Percentiles rank a stretch among this genome's conserved stretches.
These are phyloP conservation scores for Drosophila subpulchrella DNA, from an alignment of 1,140 invertebrate genomes.

Conservation along the genomic window DNA sequence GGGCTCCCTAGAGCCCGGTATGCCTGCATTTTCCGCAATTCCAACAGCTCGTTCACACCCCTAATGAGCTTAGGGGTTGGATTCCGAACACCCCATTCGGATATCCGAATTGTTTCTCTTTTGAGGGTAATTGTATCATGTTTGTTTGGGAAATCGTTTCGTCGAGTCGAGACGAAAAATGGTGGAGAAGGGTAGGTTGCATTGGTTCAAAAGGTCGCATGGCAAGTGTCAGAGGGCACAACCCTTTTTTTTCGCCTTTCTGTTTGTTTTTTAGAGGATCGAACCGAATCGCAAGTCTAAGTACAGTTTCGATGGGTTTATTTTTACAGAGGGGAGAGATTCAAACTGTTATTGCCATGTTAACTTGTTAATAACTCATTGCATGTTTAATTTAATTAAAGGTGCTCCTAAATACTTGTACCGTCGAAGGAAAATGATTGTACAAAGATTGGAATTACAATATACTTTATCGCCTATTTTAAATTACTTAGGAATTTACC, in stretches of 20 bases:
- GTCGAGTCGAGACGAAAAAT: slow-evolving; percentile 40
- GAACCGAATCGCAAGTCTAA: not conserved
- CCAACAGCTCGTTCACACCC: slow-evolving; percentile 20
- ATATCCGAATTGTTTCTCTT: slow-evolving; percentile 23
- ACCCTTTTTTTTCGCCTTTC: slow-evolving; percentile 35
- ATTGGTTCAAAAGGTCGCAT: slow-evolving; percentile 20
- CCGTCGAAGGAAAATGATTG: too few species aligned
- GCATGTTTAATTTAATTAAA: too few species aligned
- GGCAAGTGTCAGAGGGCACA: slow-evolving; percentile 41
- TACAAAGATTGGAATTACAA: too few species aligned
- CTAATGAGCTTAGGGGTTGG: slow-evolving; percentile 57
- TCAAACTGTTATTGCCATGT: too few species aligned
- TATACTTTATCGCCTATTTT: too few species aligned
- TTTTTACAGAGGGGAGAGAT: not conserved
- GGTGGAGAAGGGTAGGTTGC: slow-evolving; percentile 43
- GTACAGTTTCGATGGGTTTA: slow-evolving; percentile 46
- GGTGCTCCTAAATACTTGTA: too few species aligned
- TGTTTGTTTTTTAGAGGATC: not conserved
- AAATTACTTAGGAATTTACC: too few species aligned
- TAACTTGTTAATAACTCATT: too few species aligned
- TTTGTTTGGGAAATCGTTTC: slow-evolving; percentile 47
- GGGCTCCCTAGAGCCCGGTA: not conserved
- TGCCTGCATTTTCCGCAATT: not conserved
- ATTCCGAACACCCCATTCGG: slow-evolving; percentile 2
- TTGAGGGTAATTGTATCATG: slow-evolving; percentile 60